Base-by-base conservation (phyloP, 2,113 vertebrate genomes). In the Pterocles burchelli region DNA sequence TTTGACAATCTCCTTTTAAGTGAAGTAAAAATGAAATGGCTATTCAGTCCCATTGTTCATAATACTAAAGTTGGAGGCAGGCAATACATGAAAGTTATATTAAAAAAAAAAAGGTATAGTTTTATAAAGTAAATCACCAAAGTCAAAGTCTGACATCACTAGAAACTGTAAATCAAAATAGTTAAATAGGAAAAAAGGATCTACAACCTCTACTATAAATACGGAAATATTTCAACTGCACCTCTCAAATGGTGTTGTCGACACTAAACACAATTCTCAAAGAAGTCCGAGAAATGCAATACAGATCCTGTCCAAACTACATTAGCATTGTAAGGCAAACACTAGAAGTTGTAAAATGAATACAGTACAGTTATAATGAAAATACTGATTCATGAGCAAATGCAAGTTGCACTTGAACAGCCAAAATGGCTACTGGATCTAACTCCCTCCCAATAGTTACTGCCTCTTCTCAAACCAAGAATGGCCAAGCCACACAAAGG, bases 41-140 rank as follows among this genome's bases (percentile, higher is more conserved):
- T 90, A 57, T 66, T 85, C 29, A 71, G 36, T 45, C 26, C 19
- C 6, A 1, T 29, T 34, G 7, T 25, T 78, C 58, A 57, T 45
- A 78, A 72, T 19, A 63, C 10, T 38, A 4, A 59, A 72, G 31
- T 5, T 11, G 6, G n/a, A 93, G 58, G 52, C 3, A 76, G 21
- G 20, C 28, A 93, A 83, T 15, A 77, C 2, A 84, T 16, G 7
- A 68, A 80, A 95, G 58, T 29, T 17, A 68, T 6, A n/a, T 25
- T 52, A 28, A 26, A 51, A 13, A 41, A 41, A 51, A 61, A 66
- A 46, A 66, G 65, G 17, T 45, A 57, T 11, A 1, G 1, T 48
- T 94, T 67, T 2, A 7, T 89, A 54, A 82, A 88, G 15, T 49
- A 45, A 97, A 88, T 61, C 74, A 89, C 86, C 25, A 52, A 86